These are phyloP conservation scores for Misgurnus anguillicaudatus DNA, from an alignment of 2,113 vertebrate genomes.

Conservation along the genomic window DNA sequence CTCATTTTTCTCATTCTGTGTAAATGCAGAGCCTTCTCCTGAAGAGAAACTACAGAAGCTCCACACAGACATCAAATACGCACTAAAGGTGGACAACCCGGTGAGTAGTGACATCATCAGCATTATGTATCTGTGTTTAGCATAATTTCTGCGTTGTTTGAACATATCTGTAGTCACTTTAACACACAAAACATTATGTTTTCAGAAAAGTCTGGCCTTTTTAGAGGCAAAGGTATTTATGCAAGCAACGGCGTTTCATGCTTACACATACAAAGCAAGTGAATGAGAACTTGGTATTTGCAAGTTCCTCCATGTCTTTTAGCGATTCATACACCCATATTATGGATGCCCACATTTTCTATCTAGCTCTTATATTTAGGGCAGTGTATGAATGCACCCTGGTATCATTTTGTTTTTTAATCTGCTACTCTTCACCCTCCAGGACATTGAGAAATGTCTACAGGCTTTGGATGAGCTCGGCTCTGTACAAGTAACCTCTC, in stretches of 20 bases:
- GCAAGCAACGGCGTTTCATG: too few species aligned
- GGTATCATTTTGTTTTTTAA: not conserved
- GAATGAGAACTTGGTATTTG: too few species aligned
- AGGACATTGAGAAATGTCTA: constrained; percentile 94
- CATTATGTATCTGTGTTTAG: not conserved
- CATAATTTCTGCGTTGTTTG: not conserved
- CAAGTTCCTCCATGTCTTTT: too few species aligned
- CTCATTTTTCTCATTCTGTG: constrained; percentile 12
- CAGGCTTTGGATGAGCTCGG: constrained; percentile 87
- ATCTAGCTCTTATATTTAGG: not conserved
- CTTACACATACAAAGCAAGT: too few species aligned
- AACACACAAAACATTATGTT: not conserved
- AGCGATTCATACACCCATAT: too few species aligned
- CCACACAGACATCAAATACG: constrained; percentile 95
- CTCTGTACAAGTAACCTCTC: constrained; percentile 89
- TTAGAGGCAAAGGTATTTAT: too few species aligned
- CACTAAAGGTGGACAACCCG: constrained; percentile 95
- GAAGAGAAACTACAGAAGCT: constrained; percentile 95
- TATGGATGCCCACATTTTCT: too few species aligned
- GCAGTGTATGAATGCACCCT: not conserved
- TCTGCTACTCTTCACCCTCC: not conserved
- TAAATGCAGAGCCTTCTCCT: constrained; percentile 82
- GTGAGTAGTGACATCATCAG: constrained; percentile 70
- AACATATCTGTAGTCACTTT: not conserved
- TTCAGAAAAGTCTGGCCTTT: too few species aligned